Evolutionary conservation across 2,113 vertebrate genomes (phyloP), one percentile per base, ranked within the genome.

Genomic region (Rhinolophus sinicus): DNA sequence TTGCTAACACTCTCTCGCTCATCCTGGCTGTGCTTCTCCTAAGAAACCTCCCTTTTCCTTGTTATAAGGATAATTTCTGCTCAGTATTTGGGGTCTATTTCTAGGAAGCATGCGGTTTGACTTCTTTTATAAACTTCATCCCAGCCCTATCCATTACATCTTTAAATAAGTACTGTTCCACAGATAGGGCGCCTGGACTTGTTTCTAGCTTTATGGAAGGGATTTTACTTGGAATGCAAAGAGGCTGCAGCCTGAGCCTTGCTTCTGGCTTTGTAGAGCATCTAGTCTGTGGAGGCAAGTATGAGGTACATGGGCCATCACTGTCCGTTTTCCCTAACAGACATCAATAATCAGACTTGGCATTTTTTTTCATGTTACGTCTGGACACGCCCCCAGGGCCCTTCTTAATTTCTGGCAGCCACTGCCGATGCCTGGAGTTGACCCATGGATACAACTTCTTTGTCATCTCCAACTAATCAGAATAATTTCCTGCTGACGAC

Each of bases 1-100:
- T 97, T 95, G 91, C 96, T 97, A 97, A 98, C 96, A 86, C 35
- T 96, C 84, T 94, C 95, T 90, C 58, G n/a, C 93, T 70, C 95
- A 97, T 97, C 92, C 93, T 73, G 3, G 33, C 89, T 81, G 33
- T 89, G 0, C 0, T 97, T 98, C 95, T 90, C 73, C 96, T 95
- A 95, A 97, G 97, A 97, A 96, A 94, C 81, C 90, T 97, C 88
- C 90, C 76, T 82, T 96, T 97, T 97, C 88, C 78, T 93, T 54
- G 33, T 83, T 52, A 22, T 67, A 54, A 96, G 54, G 72, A 47
- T 87, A 26, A 62, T 85, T 93, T 84, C 33, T 95, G 62, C 60
- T 89, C 97, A 93, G 91, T 76, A 38, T 62, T 81, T 52, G 44
- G 16, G 22, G 8, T 90, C 60, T 86, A 28, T 85, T 94, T 93